Conservation (phyloP, 2,113 vertebrate species). For the Vulpes lagopus region DNA sequence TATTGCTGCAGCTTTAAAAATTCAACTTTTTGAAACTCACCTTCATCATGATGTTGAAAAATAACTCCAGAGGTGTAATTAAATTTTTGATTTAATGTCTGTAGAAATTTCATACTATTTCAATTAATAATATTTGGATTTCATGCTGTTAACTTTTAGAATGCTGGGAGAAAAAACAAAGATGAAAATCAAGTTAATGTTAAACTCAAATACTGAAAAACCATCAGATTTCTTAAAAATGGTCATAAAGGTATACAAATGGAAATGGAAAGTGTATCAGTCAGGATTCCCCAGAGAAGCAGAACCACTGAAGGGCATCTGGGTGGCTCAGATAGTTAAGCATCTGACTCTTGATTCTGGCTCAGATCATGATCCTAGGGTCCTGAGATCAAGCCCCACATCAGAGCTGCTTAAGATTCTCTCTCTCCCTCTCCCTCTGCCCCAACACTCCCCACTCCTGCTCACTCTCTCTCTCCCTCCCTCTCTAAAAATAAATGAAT, state of each 20-base stretch:
- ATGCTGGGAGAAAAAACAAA: background rate
- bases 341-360: background rate
- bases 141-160: background rate
- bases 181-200: background rate
- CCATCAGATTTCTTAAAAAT: background rate
- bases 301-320: background rate
- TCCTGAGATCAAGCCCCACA: background rate
- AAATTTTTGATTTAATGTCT: background rate
- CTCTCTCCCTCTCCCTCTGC: background rate
- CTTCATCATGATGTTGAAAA: background rate
- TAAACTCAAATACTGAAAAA: background rate
- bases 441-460: background rate
- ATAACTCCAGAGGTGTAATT: background rate
- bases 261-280: background rate
- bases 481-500: no score
- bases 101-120: background rate
- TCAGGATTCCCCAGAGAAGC: background rate
- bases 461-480: background rate
- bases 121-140: background rate
- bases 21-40: constrained; percentile 24
- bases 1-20: background rate
- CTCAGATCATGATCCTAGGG: background rate
- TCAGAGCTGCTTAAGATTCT: background rate
- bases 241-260: background rate
- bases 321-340: background rate